Evolutionary conservation across 2,888 invertebrate genomes (phyloP).

Genomic region (Tinea trinotella): DNA sequence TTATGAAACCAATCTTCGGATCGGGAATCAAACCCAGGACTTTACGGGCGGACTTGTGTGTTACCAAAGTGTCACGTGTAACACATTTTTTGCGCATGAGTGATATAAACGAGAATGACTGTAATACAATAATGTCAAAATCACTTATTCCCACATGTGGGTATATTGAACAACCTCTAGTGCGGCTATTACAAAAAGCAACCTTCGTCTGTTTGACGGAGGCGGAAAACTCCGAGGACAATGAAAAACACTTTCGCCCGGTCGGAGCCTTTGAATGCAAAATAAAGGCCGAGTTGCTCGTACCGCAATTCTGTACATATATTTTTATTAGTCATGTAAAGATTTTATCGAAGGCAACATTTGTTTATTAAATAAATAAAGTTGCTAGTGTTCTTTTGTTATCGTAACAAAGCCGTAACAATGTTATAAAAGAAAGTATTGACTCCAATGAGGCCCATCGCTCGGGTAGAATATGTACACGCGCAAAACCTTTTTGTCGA

Average conservation of each 20-base stretch:
- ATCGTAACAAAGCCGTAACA: constrained; percentile 19
- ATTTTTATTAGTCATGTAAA: constrained; percentile 37
- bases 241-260: constrained; percentile 58
- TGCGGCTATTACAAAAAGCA: constrained; percentile 34
- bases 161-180: not conserved
- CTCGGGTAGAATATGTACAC: not conserved
- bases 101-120: not conserved
- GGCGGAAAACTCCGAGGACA: constrained; percentile 36
- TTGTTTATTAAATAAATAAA: constrained; percentile 42
- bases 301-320: constrained; percentile 28
- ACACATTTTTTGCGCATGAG: not conserved
- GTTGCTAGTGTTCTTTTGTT: constrained; percentile 17
- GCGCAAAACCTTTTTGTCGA: not conserved
- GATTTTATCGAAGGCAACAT: constrained; percentile 35
- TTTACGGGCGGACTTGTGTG: too few relatives aligned
- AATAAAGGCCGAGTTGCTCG: constrained; percentile 33
- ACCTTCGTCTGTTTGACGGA: constrained; percentile 41
- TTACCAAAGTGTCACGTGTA: not conserved
- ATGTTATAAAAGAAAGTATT: constrained; percentile 21
- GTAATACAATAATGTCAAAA: constrained; percentile 11
- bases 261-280: constrained; percentile 49
- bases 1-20: too few relatives aligned
- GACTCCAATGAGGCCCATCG: constrained; percentile 13
- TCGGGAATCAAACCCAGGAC: too few relatives aligned
- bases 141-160: not conserved